Conservation (phyloP, 2,113 vertebrate genomes). For the Cavia aperea region DNA sequence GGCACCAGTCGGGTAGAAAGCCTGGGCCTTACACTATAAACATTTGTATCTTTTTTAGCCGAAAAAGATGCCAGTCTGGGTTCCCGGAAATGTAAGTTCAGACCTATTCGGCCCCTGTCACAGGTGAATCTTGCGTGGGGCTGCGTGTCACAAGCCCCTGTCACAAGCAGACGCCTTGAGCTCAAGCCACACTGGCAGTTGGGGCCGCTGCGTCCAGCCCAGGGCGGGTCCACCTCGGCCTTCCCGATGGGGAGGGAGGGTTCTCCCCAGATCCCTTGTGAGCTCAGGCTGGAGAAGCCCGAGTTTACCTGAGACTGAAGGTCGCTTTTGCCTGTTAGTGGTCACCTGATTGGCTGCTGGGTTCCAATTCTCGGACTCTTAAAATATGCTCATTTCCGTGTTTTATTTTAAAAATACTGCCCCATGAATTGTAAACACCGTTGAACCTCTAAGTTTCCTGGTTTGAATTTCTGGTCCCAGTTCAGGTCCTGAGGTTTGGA, state of each 20-base stretch:
- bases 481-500: slow-evolving; percentile 16
- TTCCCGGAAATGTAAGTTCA: neutral
- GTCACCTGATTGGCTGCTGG: neutral
- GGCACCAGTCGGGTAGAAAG: neutral
- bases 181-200: fast-evolving
- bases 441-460: neutral
- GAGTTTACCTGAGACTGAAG: neutral
- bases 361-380: neutral
- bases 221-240: fast-evolving
- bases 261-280: neutral
- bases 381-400: neutral
- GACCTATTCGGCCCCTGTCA: fast-evolving
- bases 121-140: neutral
- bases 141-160: neutral
- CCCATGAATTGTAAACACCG: neutral
- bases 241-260: neutral
- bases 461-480: neutral
- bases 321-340: neutral
- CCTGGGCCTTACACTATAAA: neutral
- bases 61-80: neutral
- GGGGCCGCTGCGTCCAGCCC: neutral
- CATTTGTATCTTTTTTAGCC: neutral
- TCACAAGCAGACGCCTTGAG: fast-evolving
- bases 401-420: neutral
- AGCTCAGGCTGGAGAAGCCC: neutral